These are phyloP conservation scores for Patella vulgata DNA, from an alignment of 1,140 invertebrate species.

Conservation along the genomic window DNA sequence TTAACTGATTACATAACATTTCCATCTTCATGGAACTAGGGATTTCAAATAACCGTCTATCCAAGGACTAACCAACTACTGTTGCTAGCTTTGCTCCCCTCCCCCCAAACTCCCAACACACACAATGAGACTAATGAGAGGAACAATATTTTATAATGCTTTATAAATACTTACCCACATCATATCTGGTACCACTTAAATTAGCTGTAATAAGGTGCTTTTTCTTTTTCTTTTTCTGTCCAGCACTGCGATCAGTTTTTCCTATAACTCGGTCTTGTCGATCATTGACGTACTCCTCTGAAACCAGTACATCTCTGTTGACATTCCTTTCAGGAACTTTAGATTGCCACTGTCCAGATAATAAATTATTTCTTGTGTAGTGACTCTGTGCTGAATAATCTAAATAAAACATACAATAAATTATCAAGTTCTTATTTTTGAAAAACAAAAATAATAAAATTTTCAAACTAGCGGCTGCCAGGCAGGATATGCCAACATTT, in stretches of 20 bases:
- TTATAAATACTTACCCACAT: slow-evolving; percentile 59
- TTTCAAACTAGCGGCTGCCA: too few species aligned
- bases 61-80: too few species aligned
- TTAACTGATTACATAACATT: too few species aligned
- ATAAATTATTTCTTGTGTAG: neutral
- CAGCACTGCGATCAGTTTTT: slow-evolving; percentile 16
- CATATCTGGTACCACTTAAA: slow-evolving; percentile 65
- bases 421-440: too few species aligned
- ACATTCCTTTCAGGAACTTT: slow-evolving; percentile 4
- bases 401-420: neutral
- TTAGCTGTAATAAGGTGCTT: slow-evolving; percentile 57
- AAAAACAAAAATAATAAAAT: too few species aligned
- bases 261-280: neutral
- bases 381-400: neutral
- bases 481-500: too few species aligned
- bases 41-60: too few species aligned
- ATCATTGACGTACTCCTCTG: neutral
- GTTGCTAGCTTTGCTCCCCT: too few species aligned
- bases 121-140: too few species aligned
- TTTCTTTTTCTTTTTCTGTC: slow-evolving; percentile 54
- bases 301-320: slow-evolving; percentile 8
- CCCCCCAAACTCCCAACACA: too few species aligned
- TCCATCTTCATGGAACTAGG: too few species aligned
- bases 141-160: too few species aligned
- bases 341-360: slow-evolving; percentile 1